Evolutionary conservation across 2,888 invertebrate species (phyloP), one percentile per base, ranked within the genome.

Genomic region (Chromoteleia sp.): DNA sequence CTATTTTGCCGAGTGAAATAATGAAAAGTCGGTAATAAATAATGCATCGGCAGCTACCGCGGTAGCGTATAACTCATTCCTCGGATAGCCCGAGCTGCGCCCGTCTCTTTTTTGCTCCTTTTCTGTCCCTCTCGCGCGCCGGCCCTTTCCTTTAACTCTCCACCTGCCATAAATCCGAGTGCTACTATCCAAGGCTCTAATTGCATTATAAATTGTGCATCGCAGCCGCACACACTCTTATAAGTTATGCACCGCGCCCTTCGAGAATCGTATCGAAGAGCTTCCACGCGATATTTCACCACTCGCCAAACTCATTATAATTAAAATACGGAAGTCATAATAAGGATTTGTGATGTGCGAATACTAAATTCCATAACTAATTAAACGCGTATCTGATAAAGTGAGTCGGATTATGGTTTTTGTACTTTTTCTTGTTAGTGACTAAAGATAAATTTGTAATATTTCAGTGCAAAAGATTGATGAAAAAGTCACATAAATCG

Each of bases 181-280:
- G 89, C 90, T 90, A 90, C 90, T 88, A 90, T 89, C 89, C 87
- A 84, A 88, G 89, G 88, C 90, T 90, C 90, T 91, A 91, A 91
- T 91, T 91, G 91, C 91, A 91, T 91, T 91, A 91, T 91, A 91
- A 91, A 91, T 91, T 91, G 91, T 89, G 90, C 87, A 89, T 88
- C 87, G 81, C 87, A 84, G 86, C 85, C 86, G 84, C 87, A 85
- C 87, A 87, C 86, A 85, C 81, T 79, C 85, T 75, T 83, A 82
- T 76, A 76, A 71, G 56, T 75, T 75, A 81, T 78, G 78, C 68
- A 71, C 80, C 83, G 76, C 76, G 48, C 83, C 83, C 83, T 76
- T 63, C 63, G 58, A 73, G 76, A 73, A 79, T 81, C 70, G 71
- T 43, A 76, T 75, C 63, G 58, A 73, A 68, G 41, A 81, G 77